These are phyloP conservation scores for Nerophis ophidion DNA, from an alignment of 2,113 vertebrate genomes.

Conservation along the genomic window DNA sequence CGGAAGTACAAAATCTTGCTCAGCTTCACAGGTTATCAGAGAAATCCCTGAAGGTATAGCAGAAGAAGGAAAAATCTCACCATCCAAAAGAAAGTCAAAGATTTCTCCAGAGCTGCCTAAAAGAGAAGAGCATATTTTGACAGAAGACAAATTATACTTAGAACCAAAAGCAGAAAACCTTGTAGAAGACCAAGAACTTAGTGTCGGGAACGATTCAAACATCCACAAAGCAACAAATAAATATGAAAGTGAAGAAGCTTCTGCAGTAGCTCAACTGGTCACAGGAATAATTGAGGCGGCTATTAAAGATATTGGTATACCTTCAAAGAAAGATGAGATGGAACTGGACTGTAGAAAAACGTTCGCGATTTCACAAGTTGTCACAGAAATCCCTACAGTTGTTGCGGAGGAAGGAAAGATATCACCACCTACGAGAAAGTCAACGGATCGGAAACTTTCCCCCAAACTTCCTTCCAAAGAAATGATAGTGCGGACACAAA, in stretches of 20 bases:
- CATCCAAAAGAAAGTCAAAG: slow-evolving; percentile 39
- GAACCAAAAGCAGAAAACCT: not conserved
- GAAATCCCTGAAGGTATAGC: not conserved
- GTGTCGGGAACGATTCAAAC: not conserved
- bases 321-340: not conserved
- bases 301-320: not conserved
- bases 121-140: not conserved
- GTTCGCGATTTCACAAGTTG: not conserved
- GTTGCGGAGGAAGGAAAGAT: slow-evolving; percentile 1
- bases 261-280: not conserved
- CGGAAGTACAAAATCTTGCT: not conserved
- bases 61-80: slow-evolving; percentile 4
- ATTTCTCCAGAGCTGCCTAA: not conserved
- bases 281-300: not conserved
- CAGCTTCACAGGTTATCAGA: not conserved
- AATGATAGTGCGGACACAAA: not conserved
- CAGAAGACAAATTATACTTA: not conserved
- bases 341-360: not conserved
- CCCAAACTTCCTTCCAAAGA: not conserved
- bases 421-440: slow-evolving; percentile 29
- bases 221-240: not conserved
- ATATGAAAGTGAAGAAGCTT: not conserved
- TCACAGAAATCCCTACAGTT: not conserved
- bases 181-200: not conserved
- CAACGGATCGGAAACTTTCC: slow-evolving; percentile 12